A percentile compares a stretch with the other conserved stretches of the same genome.
phyloP scores from a whole-genome alignment of 1,140 invertebrate species.

The Caenorhabditis elegans region WBcel235 BX284603.4:6085001-6085500 shows the following conservation, averaged over 20 bases:
- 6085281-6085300: constrained; percentile 82
- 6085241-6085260: constrained; percentile 91
- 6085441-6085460: constrained; percentile 41
- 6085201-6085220: background rate
- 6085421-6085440: background rate
- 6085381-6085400: constrained; percentile 83
- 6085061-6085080: constrained; percentile 23
- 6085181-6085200: constrained; percentile 85
- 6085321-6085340: constrained; percentile 85
- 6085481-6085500: constrained; percentile 31
- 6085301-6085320: constrained; percentile 93
- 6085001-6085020: no score
- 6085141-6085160: constrained; percentile 56
- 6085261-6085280: constrained; percentile 83
- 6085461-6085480: constrained; percentile 44
- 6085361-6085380: constrained; percentile 78
- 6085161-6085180: constrained; percentile 83
- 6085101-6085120: background rate
- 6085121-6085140: background rate
- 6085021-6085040: no score
- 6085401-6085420: no score
- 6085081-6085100: constrained; percentile 28
- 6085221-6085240: background rate
- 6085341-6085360: constrained; percentile 84
- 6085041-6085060: no score